Base-by-base conservation (phyloP, 1,140 invertebrate species). In the Anastrepha ludens region DNA sequence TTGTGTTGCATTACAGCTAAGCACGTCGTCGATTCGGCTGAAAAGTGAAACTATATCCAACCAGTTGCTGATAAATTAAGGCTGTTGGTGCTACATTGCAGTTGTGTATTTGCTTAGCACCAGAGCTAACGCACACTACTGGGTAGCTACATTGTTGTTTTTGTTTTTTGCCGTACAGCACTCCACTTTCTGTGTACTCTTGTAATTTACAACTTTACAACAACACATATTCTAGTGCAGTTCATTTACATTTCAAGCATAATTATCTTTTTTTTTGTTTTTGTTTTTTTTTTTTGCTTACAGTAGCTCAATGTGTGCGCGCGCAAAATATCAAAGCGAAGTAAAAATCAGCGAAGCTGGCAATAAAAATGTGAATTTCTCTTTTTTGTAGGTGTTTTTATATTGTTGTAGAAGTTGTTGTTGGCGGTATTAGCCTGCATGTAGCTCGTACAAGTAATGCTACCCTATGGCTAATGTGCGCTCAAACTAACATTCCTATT, bases 361-460 rank as follows among this genome's bases (percentile, higher is more conserved):
- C n/a, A 81, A 81, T 81, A 81, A 74, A 74, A 81, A 20, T 81
- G 74, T 81, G 44, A 81, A 55, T 81, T 81, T 81, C 74, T 81
- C 74, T 50, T 81, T 81, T 55, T 81, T 81, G 74, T 81, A 81
- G 47, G 47, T 81, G 74, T 81, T 81, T 20, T 50, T 55, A 17
- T 20, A 47, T 17, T 78, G 17, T 62, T 9, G 47, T 50, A 60
- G 20, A 17, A 60, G 85, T 1, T 39, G 15, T 86, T 60, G 55
- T 86, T 47, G 17, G 55, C 5, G 15, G 50, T 20, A 8, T 44
- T 74, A 15, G 41, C 41, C 41, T 44, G 74, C 47, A 55, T 50
- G 47, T 29, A 55, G 74, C 47, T 7, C 47, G 41, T 20, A 29
- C 2, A 41, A 29, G 2, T 17, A 55, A 81, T 17, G 47, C 47